These are phyloP conservation scores for Zygogramma bicolorata DNA, from an alignment of 2,888 invertebrate species.

Conservation along the genomic window DNA sequence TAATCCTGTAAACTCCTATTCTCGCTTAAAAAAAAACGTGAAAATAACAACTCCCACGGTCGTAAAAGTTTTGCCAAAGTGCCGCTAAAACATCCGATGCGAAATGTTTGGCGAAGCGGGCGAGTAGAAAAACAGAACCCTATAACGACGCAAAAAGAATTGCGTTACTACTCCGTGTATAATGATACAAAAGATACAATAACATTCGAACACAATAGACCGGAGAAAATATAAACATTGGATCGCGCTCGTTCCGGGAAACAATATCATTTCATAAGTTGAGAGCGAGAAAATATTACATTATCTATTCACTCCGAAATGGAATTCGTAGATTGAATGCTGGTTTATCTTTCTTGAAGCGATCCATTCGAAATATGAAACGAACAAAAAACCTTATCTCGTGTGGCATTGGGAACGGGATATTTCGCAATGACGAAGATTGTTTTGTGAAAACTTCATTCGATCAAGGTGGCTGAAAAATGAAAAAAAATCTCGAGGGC, in stretches of 20 bases:
- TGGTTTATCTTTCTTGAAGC: conserved; percentile 7
- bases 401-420: neutral
- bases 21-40: neutral
- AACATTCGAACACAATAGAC: conserved; percentile 31
- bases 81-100: conserved; percentile 1
- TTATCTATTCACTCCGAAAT: conserved; percentile 10
- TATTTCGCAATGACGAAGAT: neutral
- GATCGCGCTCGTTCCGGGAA: conserved; percentile 19
- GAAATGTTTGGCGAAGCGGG: neutral
- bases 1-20: conserved; percentile 6
- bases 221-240: conserved; percentile 16
- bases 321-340: conserved; percentile 5
- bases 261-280: conserved; percentile 16
- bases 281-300: conserved; percentile 6
- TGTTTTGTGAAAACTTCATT: neutral
- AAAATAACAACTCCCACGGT: conserved; percentile 5
- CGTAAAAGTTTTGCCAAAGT: conserved; percentile 10
- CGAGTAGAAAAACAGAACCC: neutral
- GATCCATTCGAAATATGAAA: neutral
- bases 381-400: neutral
- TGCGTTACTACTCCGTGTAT: conserved; percentile 49
- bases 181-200: conserved; percentile 53
- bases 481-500: too few species aligned
- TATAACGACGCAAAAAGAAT: conserved; percentile 48
- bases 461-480: neutral